Base-by-base conservation (phyloP, 2,113 vertebrate genomes). In the Chloropsis hardwickii region DNA sequence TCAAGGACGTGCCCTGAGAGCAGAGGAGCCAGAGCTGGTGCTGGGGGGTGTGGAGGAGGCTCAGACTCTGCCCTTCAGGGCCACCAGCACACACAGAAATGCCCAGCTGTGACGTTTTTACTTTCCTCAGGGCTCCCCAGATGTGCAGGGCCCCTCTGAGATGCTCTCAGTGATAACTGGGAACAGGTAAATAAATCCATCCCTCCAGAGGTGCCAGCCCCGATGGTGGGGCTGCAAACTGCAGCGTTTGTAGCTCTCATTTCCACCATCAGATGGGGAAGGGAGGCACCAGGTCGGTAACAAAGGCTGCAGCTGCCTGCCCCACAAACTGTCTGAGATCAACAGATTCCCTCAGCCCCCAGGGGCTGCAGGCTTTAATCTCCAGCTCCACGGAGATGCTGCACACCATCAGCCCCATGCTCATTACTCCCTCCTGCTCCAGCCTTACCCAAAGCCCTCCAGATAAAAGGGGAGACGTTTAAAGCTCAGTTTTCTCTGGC, bases 331-430 rank as follows among this genome's bases (percentile, higher is more conserved):
- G 81, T n/a, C 92, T 91, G 15, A 81, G 96, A 95, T 96, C 35
- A 27, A 42, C 92, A 89, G 95, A 96, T 97, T 69, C 94, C 88
- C 58, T 56, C 66, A 87, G 15, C 73, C 56, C 96, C 50, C 44
- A 81, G 94, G 96, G 70, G 81, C 95, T 94, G 82, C 12, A 89
- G 80, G 16, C 83, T 95, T 97, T 92, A 28, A 95, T 95, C 94
- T 94, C 11, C 45, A 65, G 51, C 93, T 72, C 82, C 67, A 9
- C 14, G 82, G 96, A 86, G 95, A 91, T 96, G 90, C 76, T 84
- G 64, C 61, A 21, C 60, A 74, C 94, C 97, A 96, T 94, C 91
- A 91, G 94, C 81, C 81, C 88, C 24, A 11, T 86, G 73, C 91
- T 95, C 84, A 86, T 94, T 85, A 57, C 61, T 93, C n/a, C 57